A percentile compares a stretch with the other conserved stretches of the same genome.
Evolutionary conservation across 2,888 invertebrate genomes (phyloP).

Genomic region (Machimus atricapillus): DNA sequence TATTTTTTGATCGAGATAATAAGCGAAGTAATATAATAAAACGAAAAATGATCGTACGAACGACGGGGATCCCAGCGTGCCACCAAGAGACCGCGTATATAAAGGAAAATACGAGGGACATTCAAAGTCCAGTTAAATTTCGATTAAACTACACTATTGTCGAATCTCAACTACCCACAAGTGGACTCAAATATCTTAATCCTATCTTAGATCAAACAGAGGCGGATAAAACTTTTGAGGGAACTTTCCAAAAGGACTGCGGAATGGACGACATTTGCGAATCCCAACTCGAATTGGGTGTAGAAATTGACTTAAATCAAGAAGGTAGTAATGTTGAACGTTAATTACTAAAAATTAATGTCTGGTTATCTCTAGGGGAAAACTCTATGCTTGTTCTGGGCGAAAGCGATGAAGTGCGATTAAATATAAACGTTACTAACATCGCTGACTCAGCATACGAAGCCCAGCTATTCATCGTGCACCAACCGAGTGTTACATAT

Average conservation of each 20-base stretch:
- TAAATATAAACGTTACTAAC: conserved; percentile 80
- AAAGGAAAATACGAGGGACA: conserved; percentile 85
- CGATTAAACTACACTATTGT: conserved; percentile 83
- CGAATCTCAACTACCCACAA: conserved; percentile 70
- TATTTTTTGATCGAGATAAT: conserved; percentile 73
- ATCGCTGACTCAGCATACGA: conserved; percentile 89
- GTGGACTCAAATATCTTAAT: conserved; percentile 59
- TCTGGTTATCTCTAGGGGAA: conserved; percentile 57
- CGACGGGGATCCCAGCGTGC: conserved; percentile 69
- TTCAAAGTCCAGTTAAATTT: conserved; percentile 86
- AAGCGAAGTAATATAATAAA: conserved; percentile 68
- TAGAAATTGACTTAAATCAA: conserved; percentile 60
- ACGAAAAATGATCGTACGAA: conserved; percentile 69
- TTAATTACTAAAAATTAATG: conserved; percentile 49
- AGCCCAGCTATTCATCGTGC: conserved; percentile 80
- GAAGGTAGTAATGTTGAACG: conserved; percentile 53
- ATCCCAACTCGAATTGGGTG: conserved; percentile 76
- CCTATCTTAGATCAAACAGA: conserved; percentile 90
- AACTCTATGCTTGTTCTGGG: conserved; percentile 71
- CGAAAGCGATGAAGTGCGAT: conserved; percentile 76
- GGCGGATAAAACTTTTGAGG: conserved; percentile 80
- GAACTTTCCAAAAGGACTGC: conserved; percentile 90
- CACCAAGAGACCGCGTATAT: conserved; percentile 82
- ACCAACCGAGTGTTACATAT: conserved; percentile 80
- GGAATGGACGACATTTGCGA: conserved; percentile 87